Base-by-base conservation (phyloP, 2,888 invertebrate species). In the Mesopsocus fuscifrons region DNA sequence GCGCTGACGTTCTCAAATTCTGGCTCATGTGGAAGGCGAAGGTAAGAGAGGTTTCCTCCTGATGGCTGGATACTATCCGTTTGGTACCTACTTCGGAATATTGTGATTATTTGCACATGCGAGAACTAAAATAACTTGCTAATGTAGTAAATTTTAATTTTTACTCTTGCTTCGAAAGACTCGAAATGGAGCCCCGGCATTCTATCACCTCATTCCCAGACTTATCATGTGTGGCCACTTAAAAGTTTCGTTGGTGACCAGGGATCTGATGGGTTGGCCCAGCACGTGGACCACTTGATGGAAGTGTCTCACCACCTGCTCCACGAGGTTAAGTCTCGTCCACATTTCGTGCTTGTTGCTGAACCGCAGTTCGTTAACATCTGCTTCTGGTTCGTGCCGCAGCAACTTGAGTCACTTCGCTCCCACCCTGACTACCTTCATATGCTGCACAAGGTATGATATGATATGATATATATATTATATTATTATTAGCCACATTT, bases 1-100 rank as follows among this genome's bases (percentile, higher is more conserved):
- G 91, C 52, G 94, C 89, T 2, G 95, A 97, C 58, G 87, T 94
- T 8, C 71, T 94, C 47, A 97, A 97, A 61, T 83, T 95, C 59
- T 97, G 95, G 95, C 79, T 91, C 56, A 91, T 92, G 88, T 95
- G 95, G 95, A 87, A 92, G 55, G 89, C 94, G 3, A 94, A 94
- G 61, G 71, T 67, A 44, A 46, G 32, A 31, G n/a, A n/a, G n/a
- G n/a, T n/a, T n/a, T n/a, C n/a, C n/a, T n/a, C n/a, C n/a, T n/a
- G n/a, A n/a, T n/a, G n/a, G n/a, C n/a, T n/a, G n/a, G n/a, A n/a
- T n/a, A n/a, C n/a, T n/a, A n/a, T n/a, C n/a, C n/a, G n/a, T n/a
- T n/a, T n/a, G n/a, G n/a, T n/a, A n/a, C n/a, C n/a, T n/a, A n/a
- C n/a, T n/a, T n/a, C n/a, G n/a, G n/a, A n/a, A n/a, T n/a, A n/a